Percentiles rank a stretch among this genome's conserved stretches.
Conservation (phyloP, 2,113 vertebrate genomes). For the Lagopus leucura region DNA sequence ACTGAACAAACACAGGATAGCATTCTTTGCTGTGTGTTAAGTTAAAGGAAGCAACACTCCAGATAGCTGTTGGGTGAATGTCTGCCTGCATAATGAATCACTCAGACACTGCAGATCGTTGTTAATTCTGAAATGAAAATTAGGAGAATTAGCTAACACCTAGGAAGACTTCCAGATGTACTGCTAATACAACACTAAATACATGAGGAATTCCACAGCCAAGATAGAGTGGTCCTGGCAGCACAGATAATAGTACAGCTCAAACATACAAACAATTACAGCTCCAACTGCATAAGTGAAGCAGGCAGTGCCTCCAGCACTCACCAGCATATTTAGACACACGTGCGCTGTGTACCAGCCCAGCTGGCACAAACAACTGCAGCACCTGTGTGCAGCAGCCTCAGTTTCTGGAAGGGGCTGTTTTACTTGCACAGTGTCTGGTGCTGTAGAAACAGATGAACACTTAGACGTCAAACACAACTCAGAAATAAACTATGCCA, state of each 20-base stretch:
- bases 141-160: conserved; percentile 22
- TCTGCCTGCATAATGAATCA: conserved; percentile 36
- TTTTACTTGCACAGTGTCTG: background rate
- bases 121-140: conserved; percentile 28
- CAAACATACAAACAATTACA: fast-evolving
- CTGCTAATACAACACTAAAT: background rate
- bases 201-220: background rate
- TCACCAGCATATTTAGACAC: background rate
- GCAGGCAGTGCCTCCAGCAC: background rate
- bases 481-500: background rate
- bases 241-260: background rate
- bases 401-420: background rate
- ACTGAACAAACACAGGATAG: background rate
- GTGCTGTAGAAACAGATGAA: background rate
- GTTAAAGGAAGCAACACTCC: background rate
- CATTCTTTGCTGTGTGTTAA: background rate
- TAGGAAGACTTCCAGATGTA: conserved; percentile 24
- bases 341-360: fast-evolving
- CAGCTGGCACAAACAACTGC: background rate
- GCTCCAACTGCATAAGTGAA: background rate
- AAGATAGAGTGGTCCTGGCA: background rate
- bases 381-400: background rate
- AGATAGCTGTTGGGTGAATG: conserved; percentile 29
- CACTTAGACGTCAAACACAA: background rate
- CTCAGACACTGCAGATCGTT: background rate